Percentiles rank a stretch among this genome's conserved stretches.
These are phyloP conservation scores for Aromia moschata DNA, from an alignment of 2,888 invertebrate genomes.

Conservation along the genomic window DNA sequence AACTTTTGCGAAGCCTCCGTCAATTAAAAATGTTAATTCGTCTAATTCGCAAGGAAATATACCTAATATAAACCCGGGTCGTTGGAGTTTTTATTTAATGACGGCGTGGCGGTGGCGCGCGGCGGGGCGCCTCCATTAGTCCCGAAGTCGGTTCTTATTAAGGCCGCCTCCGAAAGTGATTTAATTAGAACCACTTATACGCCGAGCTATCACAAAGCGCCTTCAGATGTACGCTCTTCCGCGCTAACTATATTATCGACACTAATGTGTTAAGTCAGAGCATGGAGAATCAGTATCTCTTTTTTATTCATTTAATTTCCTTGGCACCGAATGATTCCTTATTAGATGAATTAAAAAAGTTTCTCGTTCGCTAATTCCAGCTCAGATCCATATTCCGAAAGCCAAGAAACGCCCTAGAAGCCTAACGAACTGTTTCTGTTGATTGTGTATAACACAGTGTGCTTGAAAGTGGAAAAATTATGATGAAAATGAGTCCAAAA, in stretches of 20 bases:
- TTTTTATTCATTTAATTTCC: conserved; percentile 22
- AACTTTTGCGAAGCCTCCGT: background rate
- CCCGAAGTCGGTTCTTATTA: conserved; percentile 47
- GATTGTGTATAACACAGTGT: too few relatives aligned
- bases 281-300: conserved; percentile 24
- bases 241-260: conserved; percentile 39
- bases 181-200: conserved; percentile 55
- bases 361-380: background rate
- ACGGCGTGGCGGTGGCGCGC: background rate
- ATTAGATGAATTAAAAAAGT: background rate
- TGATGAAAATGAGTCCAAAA: too few relatives aligned
- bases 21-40: background rate
- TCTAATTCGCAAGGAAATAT: conserved; percentile 10
- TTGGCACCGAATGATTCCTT: conserved; percentile 4
- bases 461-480: too few relatives aligned
- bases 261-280: conserved; percentile 37
- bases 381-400: background rate
- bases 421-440: too few relatives aligned
- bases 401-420: background rate
- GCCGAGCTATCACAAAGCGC: conserved; percentile 51
- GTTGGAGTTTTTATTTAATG: conserved; percentile 19
- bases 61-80: conserved; percentile 6
- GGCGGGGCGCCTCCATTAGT: conserved; percentile 47
- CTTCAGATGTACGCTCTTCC: conserved; percentile 45
- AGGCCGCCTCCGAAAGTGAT: conserved; percentile 48